Evolutionary conservation across 2,888 invertebrate species (phyloP).

Genomic region (Phania funesta): DNA sequence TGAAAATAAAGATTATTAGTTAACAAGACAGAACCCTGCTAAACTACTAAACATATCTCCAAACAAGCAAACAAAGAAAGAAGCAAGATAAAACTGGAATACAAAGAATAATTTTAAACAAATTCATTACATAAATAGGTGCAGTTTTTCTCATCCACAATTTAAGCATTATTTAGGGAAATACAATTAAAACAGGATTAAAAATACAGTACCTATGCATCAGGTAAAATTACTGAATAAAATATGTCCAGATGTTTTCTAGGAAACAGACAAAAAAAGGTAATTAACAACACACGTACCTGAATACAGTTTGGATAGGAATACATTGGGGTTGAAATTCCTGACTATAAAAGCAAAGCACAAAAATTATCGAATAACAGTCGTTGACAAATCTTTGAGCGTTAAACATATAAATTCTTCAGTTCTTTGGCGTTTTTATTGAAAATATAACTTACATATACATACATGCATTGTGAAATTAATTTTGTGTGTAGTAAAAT

Average conservation of each 20-base stretch:
- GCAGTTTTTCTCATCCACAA: conserved; percentile 19
- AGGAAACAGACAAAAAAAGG: neutral
- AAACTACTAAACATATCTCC: conserved; percentile 33
- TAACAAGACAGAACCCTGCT: conserved; percentile 11
- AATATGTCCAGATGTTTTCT: neutral
- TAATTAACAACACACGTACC: conserved; percentile 18
- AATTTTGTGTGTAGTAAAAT: conserved; percentile 12
- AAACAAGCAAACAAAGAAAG: conserved; percentile 7
- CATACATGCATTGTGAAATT: conserved; percentile 55
- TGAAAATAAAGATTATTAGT: no score
- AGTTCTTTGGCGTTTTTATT: conserved; percentile 30
- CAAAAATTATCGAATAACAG: conserved; percentile 1
- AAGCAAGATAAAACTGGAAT: neutral
- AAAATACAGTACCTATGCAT: neutral
- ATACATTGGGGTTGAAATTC: conserved; percentile 50
- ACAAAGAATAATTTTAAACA: conserved; percentile 20
- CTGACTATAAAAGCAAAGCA: conserved; percentile 54
- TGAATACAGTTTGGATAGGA: conserved; percentile 55
- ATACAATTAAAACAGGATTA: neutral
- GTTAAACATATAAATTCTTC: neutral
- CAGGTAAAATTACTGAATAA: conserved; percentile 6
- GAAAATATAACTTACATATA: conserved; percentile 36
- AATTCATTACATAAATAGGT: conserved; percentile 1
- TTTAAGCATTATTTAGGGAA: neutral
- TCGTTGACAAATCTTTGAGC: conserved; percentile 47